Conservation (phyloP, 2,113 vertebrate species). For the Peucedramus taeniatus region DNA sequence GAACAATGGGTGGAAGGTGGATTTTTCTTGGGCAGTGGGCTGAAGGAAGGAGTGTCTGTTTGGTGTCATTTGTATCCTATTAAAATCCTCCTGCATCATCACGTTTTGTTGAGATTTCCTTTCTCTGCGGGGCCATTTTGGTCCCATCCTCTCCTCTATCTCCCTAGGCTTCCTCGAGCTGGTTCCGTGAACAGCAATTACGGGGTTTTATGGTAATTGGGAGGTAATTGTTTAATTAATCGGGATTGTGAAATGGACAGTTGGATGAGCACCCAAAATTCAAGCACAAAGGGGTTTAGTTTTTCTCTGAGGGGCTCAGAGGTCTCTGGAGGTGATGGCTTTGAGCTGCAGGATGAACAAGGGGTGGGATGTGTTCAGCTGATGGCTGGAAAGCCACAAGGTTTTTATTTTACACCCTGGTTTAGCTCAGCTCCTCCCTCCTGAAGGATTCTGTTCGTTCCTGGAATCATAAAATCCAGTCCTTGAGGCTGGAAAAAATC, state of each 20-base stretch:
- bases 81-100: not conserved
- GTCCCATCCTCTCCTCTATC: not conserved
- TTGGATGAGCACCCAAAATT: not conserved
- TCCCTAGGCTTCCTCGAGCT: not conserved
- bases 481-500: not conserved
- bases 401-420: not conserved
- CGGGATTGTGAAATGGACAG: not conserved
- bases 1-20: not conserved
- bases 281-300: accelerated
- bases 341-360: not conserved
- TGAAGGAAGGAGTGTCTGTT: not conserved
- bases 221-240: not conserved
- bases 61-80: not conserved
- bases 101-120: not conserved
- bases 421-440: not conserved
- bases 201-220: not conserved
- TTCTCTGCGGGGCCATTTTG: accelerated
- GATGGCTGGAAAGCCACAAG: too few species aligned
- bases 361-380: not conserved
- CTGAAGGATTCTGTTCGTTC: not conserved
- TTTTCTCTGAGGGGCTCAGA: not conserved
- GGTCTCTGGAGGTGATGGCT: not conserved
- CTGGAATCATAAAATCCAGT: not conserved
- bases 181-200: not conserved
- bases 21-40: too few species aligned